Conservation (phyloP, 64 coral and sea anemone species). For the Montipora efflorescens region DNA sequence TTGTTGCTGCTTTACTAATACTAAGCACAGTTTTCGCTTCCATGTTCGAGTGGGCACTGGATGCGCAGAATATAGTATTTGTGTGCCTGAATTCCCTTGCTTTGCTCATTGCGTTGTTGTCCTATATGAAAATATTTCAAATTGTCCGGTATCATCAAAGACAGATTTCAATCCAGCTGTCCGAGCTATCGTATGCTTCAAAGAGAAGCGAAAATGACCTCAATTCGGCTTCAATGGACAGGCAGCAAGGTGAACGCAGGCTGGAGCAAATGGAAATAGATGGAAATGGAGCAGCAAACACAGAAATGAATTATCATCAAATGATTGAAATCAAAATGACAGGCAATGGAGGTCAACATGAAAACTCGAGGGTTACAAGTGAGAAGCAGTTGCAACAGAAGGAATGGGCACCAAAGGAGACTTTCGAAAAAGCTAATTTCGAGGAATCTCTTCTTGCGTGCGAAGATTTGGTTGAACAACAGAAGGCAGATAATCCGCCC, state of each 20-base stretch:
- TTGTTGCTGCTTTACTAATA: neutral
- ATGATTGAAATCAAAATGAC: neutral
- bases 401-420: neutral
- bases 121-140: conserved; percentile 33
- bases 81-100: conserved; percentile 4
- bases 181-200: neutral
- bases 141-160: conserved; percentile 29
- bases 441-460: neutral
- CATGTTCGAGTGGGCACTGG: conserved; percentile 30
- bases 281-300: neutral
- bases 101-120: neutral
- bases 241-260: neutral
- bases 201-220: neutral
- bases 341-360: neutral
- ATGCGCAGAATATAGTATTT: conserved; percentile 34
- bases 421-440: neutral
- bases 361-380: neutral
- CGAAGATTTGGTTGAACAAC: neutral
- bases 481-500: too few species aligned
- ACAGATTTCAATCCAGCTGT: conserved; percentile 18
- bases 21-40: conserved; percentile 17
- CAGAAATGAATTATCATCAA: neutral
- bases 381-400: neutral
- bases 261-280: neutral
- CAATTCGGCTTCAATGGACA: neutral